A percentile compares a stretch with the other conserved stretches of the same genome.
phyloP scores from a whole-genome alignment of 1,140 invertebrate species.

The Lordiphosa clarofinis region DNA sequence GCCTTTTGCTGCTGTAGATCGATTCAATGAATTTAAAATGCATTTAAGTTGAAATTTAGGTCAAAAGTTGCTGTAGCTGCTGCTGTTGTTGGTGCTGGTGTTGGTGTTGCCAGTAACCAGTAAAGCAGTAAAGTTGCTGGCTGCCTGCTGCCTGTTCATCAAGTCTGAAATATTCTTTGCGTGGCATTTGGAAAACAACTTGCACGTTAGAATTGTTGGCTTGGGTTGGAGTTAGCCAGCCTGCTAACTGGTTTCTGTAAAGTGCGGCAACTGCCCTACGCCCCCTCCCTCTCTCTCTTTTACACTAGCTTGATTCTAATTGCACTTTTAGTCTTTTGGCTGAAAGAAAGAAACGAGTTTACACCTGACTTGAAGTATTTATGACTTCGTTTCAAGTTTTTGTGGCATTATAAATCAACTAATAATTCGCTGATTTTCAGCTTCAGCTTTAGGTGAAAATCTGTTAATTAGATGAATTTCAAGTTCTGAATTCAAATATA shows the following conservation, averaged over 20 bases:
- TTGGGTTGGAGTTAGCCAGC: constrained; percentile 11
- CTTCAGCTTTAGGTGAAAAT: constrained; percentile 45
- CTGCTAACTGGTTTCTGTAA: constrained; percentile 47
- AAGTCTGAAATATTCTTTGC: constrained; percentile 71
- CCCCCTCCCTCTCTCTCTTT: constrained; percentile 10
- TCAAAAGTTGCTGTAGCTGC: constrained; percentile 65
- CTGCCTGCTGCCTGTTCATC: constrained; percentile 56
- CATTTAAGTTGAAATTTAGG: constrained; percentile 76
- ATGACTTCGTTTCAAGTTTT: constrained; percentile 34
- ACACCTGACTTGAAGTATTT: constrained; percentile 28
- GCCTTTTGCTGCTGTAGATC: constrained; percentile 49
- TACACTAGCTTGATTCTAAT: constrained; percentile 40
- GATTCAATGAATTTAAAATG: constrained; percentile 78
- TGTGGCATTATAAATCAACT: constrained; percentile 35
- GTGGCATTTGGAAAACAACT: constrained; percentile 70
- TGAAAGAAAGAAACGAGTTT: constrained; percentile 47
- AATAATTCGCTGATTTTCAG: constrained; percentile 62
- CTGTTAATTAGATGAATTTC: constrained; percentile 62
- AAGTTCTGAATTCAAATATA: constrained; percentile 51
- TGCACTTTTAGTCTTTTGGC: constrained; percentile 36
- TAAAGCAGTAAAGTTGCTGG: constrained; percentile 22
- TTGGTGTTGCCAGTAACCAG: constrained; percentile 2
- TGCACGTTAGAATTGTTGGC: constrained; percentile 56
- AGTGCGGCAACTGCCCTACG: constrained; percentile 59
- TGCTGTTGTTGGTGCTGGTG: constrained; percentile 16